Percentiles rank a stretch among this genome's conserved stretches.
Evolutionary conservation across 2,797 vertebrate genomes (phyloP).

Genomic region (Gila robusta): DNA sequence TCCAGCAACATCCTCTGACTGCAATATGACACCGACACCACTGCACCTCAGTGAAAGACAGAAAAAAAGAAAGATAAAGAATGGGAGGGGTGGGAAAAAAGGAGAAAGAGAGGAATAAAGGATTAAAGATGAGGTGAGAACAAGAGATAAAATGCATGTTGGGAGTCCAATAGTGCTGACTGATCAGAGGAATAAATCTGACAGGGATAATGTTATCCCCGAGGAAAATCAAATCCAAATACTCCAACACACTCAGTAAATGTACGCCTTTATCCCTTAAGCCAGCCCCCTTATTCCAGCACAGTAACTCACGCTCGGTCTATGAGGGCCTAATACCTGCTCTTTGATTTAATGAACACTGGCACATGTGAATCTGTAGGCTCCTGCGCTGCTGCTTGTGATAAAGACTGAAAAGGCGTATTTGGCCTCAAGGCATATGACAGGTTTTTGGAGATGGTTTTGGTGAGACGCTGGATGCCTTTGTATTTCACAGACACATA

Average conservation of each 20-base stretch:
- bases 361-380: constrained; percentile 13
- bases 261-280: constrained; percentile 24
- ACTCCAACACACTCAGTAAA: constrained; percentile 26
- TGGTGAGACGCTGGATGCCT: constrained; percentile 4
- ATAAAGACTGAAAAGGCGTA: constrained; percentile 34
- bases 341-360: constrained; percentile 41
- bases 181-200: constrained; percentile 44
- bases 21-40: constrained; percentile 30
- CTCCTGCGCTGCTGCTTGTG: constrained; percentile 9
- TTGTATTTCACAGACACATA: constrained; percentile 25
- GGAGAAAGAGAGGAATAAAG: constrained; percentile 18
- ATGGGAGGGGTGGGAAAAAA: constrained; percentile 10
- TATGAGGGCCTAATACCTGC: constrained; percentile 4
- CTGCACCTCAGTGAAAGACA: constrained; percentile 22
- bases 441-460: constrained; percentile 47
- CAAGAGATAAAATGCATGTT: constrained; percentile 22
- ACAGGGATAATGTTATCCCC: constrained; percentile 32
- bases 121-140: constrained; percentile 19
- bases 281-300: constrained; percentile 33
- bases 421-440: constrained; percentile 23
- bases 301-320: background rate
- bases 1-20: constrained; percentile 28
- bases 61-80: constrained; percentile 16
- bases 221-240: constrained; percentile 50
- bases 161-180: constrained; percentile 41